A percentile compares a stretch with the other conserved stretches of the same genome.
These are phyloP conservation scores for Oscheius sp. DNA, from an alignment of 2,888 invertebrate species.

Conservation along the genomic window DNA sequence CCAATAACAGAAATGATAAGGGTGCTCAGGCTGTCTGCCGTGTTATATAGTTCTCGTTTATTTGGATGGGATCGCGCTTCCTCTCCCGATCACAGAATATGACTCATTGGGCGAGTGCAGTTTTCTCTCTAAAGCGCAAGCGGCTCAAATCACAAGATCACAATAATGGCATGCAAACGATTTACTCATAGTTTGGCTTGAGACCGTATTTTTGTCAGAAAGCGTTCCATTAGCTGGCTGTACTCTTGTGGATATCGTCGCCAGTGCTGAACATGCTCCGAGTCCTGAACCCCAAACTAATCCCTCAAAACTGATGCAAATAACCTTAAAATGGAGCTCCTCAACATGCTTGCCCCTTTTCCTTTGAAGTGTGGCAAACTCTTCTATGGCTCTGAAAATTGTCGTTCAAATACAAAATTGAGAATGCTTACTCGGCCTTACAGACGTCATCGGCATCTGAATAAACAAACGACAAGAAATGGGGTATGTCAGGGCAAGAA, in stretches of 20 bases:
- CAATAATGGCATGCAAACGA: neutral
- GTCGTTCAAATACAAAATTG: neutral
- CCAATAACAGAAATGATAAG: no score
- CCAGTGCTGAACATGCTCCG: conserved; percentile 20
- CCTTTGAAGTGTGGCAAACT: conserved; percentile 9
- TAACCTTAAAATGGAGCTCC: conserved; percentile 15
- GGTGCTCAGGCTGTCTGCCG: no score
- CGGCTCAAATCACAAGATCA: no score
- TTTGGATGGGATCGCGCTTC: no score
- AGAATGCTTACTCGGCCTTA: conserved; percentile 1
- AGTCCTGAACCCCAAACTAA: conserved; percentile 1
- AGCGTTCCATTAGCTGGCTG: neutral
- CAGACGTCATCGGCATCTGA: conserved; percentile 18
- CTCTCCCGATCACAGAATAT: no score
- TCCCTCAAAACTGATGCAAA: neutral
- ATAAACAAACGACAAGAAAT: conserved; percentile 21
- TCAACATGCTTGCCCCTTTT: conserved; percentile 7
- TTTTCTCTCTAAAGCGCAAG: no score
- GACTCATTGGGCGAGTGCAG: no score
- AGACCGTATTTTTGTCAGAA: neutral
- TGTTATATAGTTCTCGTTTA: no score
- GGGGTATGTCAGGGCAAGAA: conserved; percentile 1
- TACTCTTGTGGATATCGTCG: conserved; percentile 12
- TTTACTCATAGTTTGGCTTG: neutral
- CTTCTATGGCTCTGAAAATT: neutral